Conservation (phyloP, 2,797 vertebrate genomes). For the Cyclura pinguis region DNA sequence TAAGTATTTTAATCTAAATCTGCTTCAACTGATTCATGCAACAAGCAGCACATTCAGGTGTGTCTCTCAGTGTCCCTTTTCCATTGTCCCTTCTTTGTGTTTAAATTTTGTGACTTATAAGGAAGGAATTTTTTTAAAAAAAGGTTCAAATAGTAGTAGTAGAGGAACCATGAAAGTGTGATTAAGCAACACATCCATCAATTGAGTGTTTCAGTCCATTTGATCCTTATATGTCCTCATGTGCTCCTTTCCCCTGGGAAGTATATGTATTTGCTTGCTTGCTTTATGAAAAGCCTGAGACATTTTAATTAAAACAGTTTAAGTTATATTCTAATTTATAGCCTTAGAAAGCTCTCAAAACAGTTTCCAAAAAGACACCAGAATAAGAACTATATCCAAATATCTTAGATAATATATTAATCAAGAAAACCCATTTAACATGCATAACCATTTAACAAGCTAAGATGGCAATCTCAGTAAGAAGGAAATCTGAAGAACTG, state of each 20-base stretch:
- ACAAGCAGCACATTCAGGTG: not conserved
- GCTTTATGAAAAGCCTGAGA: not conserved
- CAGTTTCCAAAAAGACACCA: not conserved
- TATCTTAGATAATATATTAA: not conserved
- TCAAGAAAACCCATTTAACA: not conserved
- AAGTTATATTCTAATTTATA: not conserved
- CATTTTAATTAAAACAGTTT: not conserved
- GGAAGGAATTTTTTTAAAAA: not conserved
- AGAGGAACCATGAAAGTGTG: not conserved
- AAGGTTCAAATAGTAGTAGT: not conserved
- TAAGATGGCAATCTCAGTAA: not conserved
- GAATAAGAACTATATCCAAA: not conserved
- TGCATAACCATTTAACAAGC: not conserved
- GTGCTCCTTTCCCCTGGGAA: not conserved
- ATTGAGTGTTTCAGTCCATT: not conserved
- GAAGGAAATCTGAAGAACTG: not conserved
- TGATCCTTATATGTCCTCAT: not conserved
- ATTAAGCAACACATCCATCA: not conserved
- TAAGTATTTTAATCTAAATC: not conserved
- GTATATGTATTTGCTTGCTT: not conserved
- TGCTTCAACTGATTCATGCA: not conserved
- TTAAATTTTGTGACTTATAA: not conserved
- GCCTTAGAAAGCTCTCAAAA: not conserved
- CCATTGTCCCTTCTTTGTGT: no score
- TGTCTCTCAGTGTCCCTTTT: not conserved